phyloP scores from a whole-genome alignment of 2,113 vertebrate genomes.

The Entosphenus tridentatus region DNA sequence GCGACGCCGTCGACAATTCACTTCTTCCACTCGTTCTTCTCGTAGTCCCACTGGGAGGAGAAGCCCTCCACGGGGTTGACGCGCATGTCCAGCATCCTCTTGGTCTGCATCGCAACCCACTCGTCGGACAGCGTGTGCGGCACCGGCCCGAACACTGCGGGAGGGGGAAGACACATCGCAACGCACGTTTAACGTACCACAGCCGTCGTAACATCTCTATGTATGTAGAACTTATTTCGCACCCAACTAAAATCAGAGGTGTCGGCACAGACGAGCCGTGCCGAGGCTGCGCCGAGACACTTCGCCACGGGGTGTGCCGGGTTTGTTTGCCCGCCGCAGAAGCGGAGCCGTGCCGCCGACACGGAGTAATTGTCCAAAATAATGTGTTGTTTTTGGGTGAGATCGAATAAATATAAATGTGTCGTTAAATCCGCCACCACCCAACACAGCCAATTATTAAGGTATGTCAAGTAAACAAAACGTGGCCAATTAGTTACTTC shows the following conservation, averaged over 20 bases:
- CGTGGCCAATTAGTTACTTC: too few relatives aligned
- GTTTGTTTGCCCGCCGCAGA: too few relatives aligned
- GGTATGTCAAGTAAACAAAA: too few relatives aligned
- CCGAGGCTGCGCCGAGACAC: too few relatives aligned
- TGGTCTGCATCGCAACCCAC: constrained; percentile 42
- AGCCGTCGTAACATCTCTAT: not conserved
- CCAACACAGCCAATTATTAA: too few relatives aligned
- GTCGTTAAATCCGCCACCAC: too few relatives aligned
- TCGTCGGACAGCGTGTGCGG: constrained; percentile 49
- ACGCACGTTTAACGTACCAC: not conserved
- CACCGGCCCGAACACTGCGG: constrained; percentile 42
- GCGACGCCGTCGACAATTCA: constrained; percentile 22
- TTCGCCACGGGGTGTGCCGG: too few relatives aligned
- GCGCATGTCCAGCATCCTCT: constrained; percentile 77
- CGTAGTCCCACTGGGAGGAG: constrained; percentile 64
- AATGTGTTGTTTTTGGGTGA: too few relatives aligned
- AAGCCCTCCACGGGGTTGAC: constrained; percentile 47
- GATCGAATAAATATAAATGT: too few relatives aligned
- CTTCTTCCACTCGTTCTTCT: constrained; percentile 84
- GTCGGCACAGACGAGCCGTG: not conserved
- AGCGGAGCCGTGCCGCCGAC: too few relatives aligned
- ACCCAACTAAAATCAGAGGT: not conserved
- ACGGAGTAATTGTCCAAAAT: too few relatives aligned
- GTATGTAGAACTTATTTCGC: not conserved
- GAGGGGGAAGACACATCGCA: constrained; percentile 5